A percentile compares a stretch with the other conserved stretches of the same genome.
These are phyloP conservation scores for Nezara viridula DNA, from an alignment of 2,888 invertebrate genomes.

Conservation along the genomic window DNA sequence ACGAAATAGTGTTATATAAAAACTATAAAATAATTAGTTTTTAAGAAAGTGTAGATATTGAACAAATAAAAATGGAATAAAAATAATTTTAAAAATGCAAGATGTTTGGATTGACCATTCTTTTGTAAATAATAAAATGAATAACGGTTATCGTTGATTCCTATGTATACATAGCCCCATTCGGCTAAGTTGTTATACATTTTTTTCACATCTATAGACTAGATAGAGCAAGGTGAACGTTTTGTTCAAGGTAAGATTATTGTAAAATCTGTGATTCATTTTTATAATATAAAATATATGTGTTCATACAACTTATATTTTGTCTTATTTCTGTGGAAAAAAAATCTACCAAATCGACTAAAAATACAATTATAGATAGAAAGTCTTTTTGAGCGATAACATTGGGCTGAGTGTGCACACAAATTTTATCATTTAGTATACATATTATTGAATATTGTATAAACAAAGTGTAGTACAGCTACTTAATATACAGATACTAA, in stretches of 20 bases:
- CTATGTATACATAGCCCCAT: constrained; percentile 54
- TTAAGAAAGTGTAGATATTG: constrained; percentile 43
- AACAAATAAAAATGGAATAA: constrained; percentile 51
- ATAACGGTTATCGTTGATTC: too few relatives aligned
- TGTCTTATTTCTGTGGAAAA: constrained; percentile 62
- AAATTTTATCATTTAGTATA: too few relatives aligned
- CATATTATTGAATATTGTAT: too few relatives aligned
- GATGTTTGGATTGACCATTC: constrained; percentile 59
- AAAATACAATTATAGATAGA: too few relatives aligned
- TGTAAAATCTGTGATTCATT: constrained; percentile 59
- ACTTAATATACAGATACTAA: too few relatives aligned
- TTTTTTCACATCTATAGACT: constrained; percentile 59
- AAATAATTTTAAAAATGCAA: constrained; percentile 31
- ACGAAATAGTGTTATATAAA: constrained; percentile 49
- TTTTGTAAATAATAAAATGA: constrained; percentile 58
- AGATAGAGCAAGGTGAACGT: constrained; percentile 58
- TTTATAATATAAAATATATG: constrained; percentile 59
- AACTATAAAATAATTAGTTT: constrained; percentile 56
- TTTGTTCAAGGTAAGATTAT: constrained; percentile 57
- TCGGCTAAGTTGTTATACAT: constrained; percentile 56
- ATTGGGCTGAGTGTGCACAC: too few relatives aligned
- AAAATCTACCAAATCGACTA: too few relatives aligned
- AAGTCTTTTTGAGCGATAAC: too few relatives aligned
- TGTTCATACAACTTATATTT: constrained; percentile 60
- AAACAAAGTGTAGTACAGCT: too few relatives aligned